Evolutionary conservation across 2,888 invertebrate genomes (phyloP).

Genomic region (Tipula helvola): DNA sequence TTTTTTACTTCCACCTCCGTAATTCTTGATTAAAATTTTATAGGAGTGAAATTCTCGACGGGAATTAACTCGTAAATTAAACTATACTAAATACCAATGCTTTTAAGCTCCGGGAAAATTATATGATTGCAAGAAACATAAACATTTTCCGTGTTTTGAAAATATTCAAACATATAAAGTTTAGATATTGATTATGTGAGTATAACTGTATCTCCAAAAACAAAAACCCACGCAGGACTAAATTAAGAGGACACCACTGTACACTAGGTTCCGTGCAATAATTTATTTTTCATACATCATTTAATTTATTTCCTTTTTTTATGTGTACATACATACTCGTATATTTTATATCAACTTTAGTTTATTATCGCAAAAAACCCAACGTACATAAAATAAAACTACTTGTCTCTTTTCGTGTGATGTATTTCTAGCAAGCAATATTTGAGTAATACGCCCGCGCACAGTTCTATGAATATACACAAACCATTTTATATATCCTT

Average conservation of each 20-base stretch:
- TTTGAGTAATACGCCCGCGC: not conserved
- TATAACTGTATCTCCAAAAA: not conserved
- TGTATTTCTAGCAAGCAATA: not conserved
- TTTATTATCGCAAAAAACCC: not conserved
- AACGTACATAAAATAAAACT: not conserved
- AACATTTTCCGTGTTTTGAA: too few species aligned
- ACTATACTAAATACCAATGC: too few species aligned
- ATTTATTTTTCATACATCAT: not conserved
- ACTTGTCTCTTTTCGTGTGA: not conserved
- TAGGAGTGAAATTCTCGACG: too few species aligned
- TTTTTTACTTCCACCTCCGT: too few species aligned
- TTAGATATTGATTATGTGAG: not conserved
- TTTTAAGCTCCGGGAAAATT: too few species aligned
- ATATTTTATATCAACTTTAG: not conserved
- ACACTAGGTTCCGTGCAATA: not conserved
- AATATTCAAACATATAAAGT: too few species aligned
- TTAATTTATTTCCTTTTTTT: not conserved
- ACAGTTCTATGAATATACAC: not conserved
- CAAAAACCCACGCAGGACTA: not conserved
- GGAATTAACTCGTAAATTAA: too few species aligned
- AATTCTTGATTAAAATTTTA: too few species aligned
- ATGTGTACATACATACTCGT: not conserved
- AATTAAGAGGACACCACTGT: not conserved
- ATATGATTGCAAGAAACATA: too few species aligned
- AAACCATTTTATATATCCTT: not conserved